These are phyloP conservation scores for Ophion ventricosus DNA, from an alignment of 2,888 invertebrate species.

Conservation along the genomic window DNA sequence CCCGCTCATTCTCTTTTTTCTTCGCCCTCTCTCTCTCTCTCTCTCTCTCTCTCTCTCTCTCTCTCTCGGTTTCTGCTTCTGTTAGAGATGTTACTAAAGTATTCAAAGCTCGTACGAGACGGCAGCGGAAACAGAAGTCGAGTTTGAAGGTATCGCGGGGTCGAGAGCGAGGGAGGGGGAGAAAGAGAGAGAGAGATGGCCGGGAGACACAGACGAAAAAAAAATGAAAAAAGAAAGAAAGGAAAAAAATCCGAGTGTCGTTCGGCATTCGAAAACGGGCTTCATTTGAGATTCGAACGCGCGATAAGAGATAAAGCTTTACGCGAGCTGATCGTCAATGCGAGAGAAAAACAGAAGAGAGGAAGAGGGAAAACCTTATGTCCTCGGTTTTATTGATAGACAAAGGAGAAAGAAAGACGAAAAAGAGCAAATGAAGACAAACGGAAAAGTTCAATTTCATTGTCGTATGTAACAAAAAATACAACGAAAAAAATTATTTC, in stretches of 20 bases:
- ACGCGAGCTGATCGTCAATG: conserved; percentile 12
- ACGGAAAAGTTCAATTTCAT: neutral
- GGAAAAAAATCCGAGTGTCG: conserved; percentile 17
- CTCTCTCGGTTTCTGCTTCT: neutral
- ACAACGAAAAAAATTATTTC: too few relatives aligned
- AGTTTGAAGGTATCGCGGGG: conserved; percentile 25
- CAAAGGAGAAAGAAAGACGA: neutral
- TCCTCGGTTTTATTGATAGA: neutral
- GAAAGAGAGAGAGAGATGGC: neutral
- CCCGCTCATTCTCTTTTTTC: neutral
- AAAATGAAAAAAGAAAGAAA: neutral
- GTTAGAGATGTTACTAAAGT: conserved; percentile 46
- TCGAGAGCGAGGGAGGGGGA: neutral
- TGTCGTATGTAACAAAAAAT: neutral
- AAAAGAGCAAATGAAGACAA: neutral
- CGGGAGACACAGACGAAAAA: neutral
- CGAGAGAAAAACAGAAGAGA: neutral
- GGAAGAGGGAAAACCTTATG: neutral
- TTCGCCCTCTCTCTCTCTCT: neutral
- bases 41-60: neutral
- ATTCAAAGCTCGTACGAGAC: conserved; percentile 51
- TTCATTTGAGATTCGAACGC: conserved; percentile 27
- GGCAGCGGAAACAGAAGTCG: conserved; percentile 45
- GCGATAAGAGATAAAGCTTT: conserved; percentile 31
- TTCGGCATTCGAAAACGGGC: conserved; percentile 41